phyloP scores from a whole-genome alignment of 2,797 vertebrate genomes.

The Ctenosaura bakeri region DNA sequence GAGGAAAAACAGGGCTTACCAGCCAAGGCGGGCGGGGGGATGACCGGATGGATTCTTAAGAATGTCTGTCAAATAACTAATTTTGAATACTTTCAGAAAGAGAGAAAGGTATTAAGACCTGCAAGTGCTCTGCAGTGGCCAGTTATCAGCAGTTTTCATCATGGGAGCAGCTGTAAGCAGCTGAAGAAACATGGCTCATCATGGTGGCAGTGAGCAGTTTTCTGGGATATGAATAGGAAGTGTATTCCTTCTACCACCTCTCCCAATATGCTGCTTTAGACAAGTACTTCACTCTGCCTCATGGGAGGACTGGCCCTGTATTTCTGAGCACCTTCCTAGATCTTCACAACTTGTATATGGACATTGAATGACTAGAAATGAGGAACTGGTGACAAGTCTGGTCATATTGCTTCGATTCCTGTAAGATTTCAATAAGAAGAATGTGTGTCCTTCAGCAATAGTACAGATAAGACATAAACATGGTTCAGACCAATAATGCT shows the following conservation, averaged over 20 bases:
- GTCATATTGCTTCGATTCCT: neutral
- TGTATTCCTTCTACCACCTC: neutral
- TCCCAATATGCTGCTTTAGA: neutral
- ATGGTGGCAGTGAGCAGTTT: neutral
- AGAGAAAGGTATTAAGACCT: neutral
- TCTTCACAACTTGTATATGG: neutral
- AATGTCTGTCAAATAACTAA: neutral
- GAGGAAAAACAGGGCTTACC: neutral
- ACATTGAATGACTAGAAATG: neutral
- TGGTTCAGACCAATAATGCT: neutral
- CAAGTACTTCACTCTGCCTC: neutral
- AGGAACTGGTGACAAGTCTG: neutral
- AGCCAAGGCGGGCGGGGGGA: neutral
- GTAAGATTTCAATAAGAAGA: neutral
- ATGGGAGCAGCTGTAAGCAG: neutral
- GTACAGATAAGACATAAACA: neutral
- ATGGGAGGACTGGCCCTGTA: neutral
- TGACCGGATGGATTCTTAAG: neutral
- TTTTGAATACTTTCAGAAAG: neutral
- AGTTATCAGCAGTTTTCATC: neutral
- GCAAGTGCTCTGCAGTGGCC: neutral
- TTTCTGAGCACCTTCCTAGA: neutral
- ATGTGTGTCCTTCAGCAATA: neutral
- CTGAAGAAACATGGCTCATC: neutral
- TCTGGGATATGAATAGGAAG: neutral